These are phyloP conservation scores for Pimpla rufipes DNA, from an alignment of 2,888 invertebrate genomes.

Conservation along the genomic window DNA sequence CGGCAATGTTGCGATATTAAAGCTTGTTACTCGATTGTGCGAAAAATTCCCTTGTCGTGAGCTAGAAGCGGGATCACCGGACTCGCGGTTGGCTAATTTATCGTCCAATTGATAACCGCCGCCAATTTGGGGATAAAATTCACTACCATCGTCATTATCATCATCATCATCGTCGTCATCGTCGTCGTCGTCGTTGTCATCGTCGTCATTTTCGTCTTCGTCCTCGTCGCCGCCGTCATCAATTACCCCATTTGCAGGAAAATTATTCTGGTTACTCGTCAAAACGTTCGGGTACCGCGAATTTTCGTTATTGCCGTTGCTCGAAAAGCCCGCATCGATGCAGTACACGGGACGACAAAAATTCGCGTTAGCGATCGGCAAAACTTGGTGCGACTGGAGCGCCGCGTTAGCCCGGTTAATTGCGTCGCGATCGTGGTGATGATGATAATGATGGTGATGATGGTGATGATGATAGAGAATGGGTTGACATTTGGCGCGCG, in stretches of 20 bases:
- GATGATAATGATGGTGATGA: conserved; percentile 71
- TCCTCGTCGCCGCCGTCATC: conserved; percentile 5
- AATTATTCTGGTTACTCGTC: not conserved
- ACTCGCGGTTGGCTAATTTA: conserved; percentile 46
- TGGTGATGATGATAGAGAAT: conserved; percentile 79
- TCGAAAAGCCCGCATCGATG: not conserved
- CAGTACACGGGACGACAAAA: not conserved
- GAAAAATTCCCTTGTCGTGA: conserved; percentile 38
- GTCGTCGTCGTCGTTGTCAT: conserved; percentile 28
- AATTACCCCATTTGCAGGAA: not conserved
- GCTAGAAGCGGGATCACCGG: conserved; percentile 44
- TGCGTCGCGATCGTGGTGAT: conserved; percentile 68
- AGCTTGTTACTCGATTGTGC: conserved; percentile 55
- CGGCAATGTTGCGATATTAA: conserved; percentile 49
- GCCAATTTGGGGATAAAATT: conserved; percentile 21
- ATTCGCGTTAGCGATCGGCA: conserved; percentile 26
- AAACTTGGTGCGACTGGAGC: conserved; percentile 33
- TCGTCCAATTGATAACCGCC: conserved; percentile 27
- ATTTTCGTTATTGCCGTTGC: not conserved
- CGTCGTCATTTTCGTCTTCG: conserved; percentile 41
- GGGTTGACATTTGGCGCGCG: conserved; percentile 78
- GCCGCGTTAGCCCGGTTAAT: not conserved
- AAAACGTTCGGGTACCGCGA: not conserved
- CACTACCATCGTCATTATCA: conserved; percentile 13
- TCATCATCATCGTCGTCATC: conserved; percentile 33